A percentile compares a stretch with the other conserved stretches of the same genome.
Evolutionary conservation across 2,113 vertebrate species (phyloP).

Genomic region (Nasalis larvatus): DNA sequence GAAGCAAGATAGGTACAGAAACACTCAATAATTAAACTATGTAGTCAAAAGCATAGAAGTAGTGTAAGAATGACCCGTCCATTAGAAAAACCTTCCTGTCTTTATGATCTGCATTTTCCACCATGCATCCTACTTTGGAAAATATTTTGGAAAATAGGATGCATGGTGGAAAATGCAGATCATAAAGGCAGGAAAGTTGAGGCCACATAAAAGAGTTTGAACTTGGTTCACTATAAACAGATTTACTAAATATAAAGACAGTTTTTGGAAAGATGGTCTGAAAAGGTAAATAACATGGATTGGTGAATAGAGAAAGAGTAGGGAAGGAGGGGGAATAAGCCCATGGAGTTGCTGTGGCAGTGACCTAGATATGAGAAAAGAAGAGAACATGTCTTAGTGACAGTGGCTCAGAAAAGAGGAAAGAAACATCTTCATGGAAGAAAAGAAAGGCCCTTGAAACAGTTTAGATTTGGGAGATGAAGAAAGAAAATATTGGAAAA

Average conservation of each 20-base stretch:
- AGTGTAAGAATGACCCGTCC: not conserved
- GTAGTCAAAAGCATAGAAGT: not conserved
- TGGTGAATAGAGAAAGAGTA: not conserved
- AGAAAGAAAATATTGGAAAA: not conserved
- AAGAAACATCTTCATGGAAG: not conserved
- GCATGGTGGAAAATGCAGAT: not conserved
- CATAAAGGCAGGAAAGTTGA: not conserved
- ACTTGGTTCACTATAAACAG: not conserved
- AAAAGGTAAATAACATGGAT: not conserved
- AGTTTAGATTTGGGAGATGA: not conserved
- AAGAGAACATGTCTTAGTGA: not conserved
- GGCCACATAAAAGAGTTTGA: not conserved
- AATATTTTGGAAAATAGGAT: not conserved
- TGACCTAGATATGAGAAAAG: not conserved
- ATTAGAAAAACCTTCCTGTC: not conserved
- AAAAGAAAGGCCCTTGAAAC: not conserved
- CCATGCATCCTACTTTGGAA: not conserved
- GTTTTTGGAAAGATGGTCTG: not conserved
- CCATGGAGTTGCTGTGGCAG: fast-evolving
- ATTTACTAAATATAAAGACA: not conserved
- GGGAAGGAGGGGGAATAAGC: no score
- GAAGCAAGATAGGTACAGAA: not conserved
- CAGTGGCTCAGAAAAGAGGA: not conserved
- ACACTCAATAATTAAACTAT: not conserved
- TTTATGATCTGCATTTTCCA: no score